Evolutionary conservation across 2,113 vertebrate species (phyloP), one percentile per base, ranked within the genome.

Genomic region (Odontophorus gujanensis): DNA sequence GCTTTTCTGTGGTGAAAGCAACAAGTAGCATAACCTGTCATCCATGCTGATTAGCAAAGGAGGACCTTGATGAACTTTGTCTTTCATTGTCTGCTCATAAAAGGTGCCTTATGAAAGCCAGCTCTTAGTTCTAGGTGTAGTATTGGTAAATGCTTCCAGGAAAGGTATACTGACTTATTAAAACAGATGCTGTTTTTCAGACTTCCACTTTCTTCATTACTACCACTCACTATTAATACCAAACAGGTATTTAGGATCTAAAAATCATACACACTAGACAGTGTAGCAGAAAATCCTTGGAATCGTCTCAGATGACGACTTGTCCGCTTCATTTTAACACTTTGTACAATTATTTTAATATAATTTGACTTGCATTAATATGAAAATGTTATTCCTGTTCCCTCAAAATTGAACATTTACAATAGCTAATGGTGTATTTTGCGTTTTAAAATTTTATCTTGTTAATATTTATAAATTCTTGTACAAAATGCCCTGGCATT

Each of bases 391-490:
- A 18, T 42, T 87, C 53, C 45, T 24, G 2, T 73, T 92, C 58
- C 30, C 55, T 93, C 25, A 30, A 36, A 95, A 94, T 94, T 81
- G 93, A 95, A 79, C 63, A 89, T 93, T 95, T 85, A 79, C 79
- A 89, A 67, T 55, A 67, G 81, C 53, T 89, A 93, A 94, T 87
- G 57, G 51, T 88, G 48, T 75, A 69, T 90, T 89, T 76, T 62
- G 62, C 69, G 65, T 78, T 73, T 89, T 63, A 74, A 92, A 80
- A 79, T 92, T 82, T 89, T 83, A 55, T 81, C 82, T 83, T 77
- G 79, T 95, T 95, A 90, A 80, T 95, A 89, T 93, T 94, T 88
- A 91, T 91, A 85, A 87, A 77, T 86, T 73, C 59, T 67, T 63
- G 76, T 82, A 43, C 68, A 77, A 88, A 93, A 85, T 13, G 42